Conservation (phyloP, 2,888 invertebrate genomes). For the Ariolimax columbianus region DNA sequence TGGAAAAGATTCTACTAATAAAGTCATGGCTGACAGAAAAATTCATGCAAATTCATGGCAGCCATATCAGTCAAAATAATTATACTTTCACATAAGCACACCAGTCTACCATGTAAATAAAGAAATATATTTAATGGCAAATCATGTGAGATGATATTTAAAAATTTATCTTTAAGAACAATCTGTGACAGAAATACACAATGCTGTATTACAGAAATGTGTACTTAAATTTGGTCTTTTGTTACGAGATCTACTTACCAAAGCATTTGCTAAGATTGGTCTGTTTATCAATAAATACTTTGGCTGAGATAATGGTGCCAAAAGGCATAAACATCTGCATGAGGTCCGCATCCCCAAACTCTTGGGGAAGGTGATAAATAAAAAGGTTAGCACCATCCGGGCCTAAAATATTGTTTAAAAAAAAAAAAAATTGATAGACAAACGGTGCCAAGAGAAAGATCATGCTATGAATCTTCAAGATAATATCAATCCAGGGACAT, state of each 20-base stretch:
- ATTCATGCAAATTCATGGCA: too few relatives aligned
- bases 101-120: neutral
- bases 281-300: constrained; percentile 99
- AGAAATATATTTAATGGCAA: neutral
- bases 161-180: too few relatives aligned
- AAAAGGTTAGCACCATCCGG: constrained; percentile 99
- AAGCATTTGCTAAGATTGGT: constrained; percentile 99
- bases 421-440: neutral
- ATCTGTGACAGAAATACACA: neutral
- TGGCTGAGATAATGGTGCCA: constrained; percentile 98
- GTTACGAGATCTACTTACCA: constrained; percentile 70
- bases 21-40: too few relatives aligned
- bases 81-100: too few relatives aligned
- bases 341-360: constrained; percentile 97
- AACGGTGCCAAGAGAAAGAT: neutral
- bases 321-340: constrained; percentile 98
- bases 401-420: constrained; percentile 81
- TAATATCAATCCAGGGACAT: neutral
- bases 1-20: too few relatives aligned
- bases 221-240: neutral
- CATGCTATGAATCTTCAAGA: neutral
- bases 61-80: too few relatives aligned
- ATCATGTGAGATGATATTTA: neutral
- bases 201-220: neutral
- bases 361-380: constrained; percentile 99